These are phyloP conservation scores for Formica exsecta DNA, from an alignment of 1,140 invertebrate genomes.

Conservation along the genomic window DNA sequence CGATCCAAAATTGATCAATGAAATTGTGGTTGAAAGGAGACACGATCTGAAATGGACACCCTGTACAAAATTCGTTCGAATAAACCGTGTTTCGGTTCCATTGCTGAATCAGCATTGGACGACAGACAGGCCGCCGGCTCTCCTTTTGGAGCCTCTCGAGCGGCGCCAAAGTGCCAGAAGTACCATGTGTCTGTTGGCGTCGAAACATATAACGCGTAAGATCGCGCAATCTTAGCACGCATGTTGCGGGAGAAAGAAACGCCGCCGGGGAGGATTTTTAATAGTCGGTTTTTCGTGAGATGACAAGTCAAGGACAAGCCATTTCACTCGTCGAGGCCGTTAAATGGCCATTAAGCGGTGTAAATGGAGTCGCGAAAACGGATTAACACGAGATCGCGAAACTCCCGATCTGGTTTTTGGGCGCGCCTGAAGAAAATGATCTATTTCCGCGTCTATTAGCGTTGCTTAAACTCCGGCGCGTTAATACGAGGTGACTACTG, in stretches of 20 bases:
- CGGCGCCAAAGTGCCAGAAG: conserved; percentile 67
- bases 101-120: conserved; percentile 10
- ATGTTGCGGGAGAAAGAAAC: neutral
- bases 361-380: conserved; percentile 43
- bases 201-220: conserved; percentile 5
- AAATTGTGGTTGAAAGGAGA: neutral
- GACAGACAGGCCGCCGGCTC: conserved; percentile 10
- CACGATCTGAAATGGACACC: neutral
- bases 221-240: conserved; percentile 49
- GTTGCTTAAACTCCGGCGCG: neutral
- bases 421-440: neutral
- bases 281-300: conserved; percentile 63
- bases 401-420: neutral
- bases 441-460: conserved; percentile 25
- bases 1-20: neutral
- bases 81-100: neutral
- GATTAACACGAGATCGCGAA: conserved; percentile 37
- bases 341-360: conserved; percentile 15
- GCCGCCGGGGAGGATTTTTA: conserved; percentile 53
- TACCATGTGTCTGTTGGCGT: conserved; percentile 51
- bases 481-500: neutral
- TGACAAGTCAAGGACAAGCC: conserved; percentile 58
- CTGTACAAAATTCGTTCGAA: neutral
- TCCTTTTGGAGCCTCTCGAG: conserved; percentile 11
- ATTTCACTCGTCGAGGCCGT: conserved; percentile 12